These are phyloP conservation scores for Mionectes olivaceus DNA, from an alignment of 2,797 vertebrate species.

Conservation along the genomic window DNA sequence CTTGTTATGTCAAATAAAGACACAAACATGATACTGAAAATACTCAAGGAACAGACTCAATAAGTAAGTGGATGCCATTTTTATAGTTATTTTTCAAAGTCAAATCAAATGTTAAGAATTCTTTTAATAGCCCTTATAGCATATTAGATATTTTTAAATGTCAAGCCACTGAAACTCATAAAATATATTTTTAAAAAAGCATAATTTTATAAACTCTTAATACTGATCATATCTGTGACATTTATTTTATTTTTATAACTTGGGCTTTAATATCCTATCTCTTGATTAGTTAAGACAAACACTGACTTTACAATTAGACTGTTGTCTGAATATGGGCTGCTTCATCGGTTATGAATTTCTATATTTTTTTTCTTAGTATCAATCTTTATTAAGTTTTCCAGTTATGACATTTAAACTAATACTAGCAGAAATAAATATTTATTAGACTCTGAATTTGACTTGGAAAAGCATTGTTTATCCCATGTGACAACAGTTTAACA, in stretches of 20 bases:
- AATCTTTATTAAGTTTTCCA: conserved; percentile 20
- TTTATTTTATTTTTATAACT: conserved; percentile 3
- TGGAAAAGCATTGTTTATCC: conserved; percentile 2
- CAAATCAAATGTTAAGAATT: conserved; percentile 46
- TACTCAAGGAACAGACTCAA: neutral
- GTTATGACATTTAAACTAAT: conserved; percentile 10
- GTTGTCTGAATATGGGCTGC: neutral
- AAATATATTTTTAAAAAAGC: conserved; percentile 29
- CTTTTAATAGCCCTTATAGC: conserved; percentile 21
- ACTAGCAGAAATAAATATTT: conserved; percentile 10
- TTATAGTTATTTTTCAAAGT: conserved; percentile 19
- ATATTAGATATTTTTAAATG: conserved; percentile 39
- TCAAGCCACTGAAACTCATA: conserved; percentile 16
- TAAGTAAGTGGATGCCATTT: conserved; percentile 6
- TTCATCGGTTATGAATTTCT: neutral
- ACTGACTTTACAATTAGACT: neutral
- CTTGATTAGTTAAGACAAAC: neutral
- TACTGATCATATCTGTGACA: neutral
- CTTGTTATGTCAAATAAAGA: neutral
- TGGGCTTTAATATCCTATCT: neutral
- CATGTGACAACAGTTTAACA: neutral
- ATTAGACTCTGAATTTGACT: neutral
- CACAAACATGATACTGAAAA: neutral
- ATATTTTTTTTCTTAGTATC: neutral
- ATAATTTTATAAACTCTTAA: conserved; percentile 6